Conservation (phyloP, 2,113 vertebrate species). For the Elgaria multicarinata region DNA sequence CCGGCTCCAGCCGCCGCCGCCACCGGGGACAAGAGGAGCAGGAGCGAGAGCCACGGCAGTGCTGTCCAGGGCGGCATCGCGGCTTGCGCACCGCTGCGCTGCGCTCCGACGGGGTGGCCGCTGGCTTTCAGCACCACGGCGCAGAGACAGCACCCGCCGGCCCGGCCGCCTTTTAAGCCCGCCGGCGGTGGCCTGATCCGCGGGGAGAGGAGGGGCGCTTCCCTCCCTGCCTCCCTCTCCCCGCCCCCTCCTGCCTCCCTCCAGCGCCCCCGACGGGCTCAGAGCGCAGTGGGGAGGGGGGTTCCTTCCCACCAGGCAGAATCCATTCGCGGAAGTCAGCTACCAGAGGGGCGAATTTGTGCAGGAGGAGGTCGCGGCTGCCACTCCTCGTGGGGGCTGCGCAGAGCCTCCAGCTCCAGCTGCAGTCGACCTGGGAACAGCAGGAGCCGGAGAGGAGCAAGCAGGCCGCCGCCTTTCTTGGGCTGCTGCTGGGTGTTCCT, state of each 20-base stretch:
- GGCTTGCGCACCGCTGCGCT: neutral
- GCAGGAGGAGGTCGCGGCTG: no score
- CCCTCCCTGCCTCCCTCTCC: no score
- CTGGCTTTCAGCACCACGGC: constrained; percentile 12
- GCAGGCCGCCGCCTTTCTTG: no score
- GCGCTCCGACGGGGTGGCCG: neutral
- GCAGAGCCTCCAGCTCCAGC: neutral
- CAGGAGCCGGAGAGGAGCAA: no score
- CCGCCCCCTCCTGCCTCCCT: neutral
- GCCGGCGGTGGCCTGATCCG: neutral
- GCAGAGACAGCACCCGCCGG: neutral
- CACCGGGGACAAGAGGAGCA: neutral
- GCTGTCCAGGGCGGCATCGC: no score
- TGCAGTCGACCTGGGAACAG: neutral
- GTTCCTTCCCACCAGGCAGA: neutral
- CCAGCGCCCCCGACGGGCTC: neutral
- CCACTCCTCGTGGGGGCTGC: no score
- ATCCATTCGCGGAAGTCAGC: no score
- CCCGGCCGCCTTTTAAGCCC: neutral
- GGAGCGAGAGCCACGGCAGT: neutral
- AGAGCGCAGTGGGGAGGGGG: no score
- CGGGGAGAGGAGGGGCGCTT: neutral
- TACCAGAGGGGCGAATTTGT: no score
- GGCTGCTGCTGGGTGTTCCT: no score
- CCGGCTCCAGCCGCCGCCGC: neutral